These are phyloP conservation scores for Lordiphosa fenestrarum DNA, from an alignment of 2,888 invertebrate species.

Conservation along the genomic window DNA sequence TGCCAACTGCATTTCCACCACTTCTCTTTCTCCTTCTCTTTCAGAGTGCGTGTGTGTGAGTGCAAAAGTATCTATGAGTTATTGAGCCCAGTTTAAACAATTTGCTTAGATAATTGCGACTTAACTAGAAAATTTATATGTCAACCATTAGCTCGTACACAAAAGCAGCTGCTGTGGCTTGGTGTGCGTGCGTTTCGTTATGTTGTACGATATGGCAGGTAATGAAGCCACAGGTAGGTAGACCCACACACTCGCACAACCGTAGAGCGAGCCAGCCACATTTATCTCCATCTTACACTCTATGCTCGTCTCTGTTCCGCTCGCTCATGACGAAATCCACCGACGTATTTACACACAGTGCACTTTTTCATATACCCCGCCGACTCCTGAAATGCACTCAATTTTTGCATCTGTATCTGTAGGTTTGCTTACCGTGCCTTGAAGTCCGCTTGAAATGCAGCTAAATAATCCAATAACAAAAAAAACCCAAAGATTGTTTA, in stretches of 20 bases:
- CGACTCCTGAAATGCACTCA: too few species aligned
- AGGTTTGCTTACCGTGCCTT: constrained; percentile 7
- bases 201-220: constrained; percentile 48
- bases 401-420: background rate
- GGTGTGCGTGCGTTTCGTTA: constrained; percentile 28
- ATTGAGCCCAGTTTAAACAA: constrained; percentile 22
- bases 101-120: constrained; percentile 62
- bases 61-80: constrained; percentile 17
- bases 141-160: constrained; percentile 42
- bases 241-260: constrained; percentile 23
- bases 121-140: constrained; percentile 58
- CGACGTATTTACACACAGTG: too few species aligned
- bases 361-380: too few species aligned
- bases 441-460: constrained; percentile 33
- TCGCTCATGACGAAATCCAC: constrained; percentile 5
- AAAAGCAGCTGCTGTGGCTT: constrained; percentile 36
- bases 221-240: constrained; percentile 63
- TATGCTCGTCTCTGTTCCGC: constrained; percentile 19
- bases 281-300: constrained; percentile 26
- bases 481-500: constrained; percentile 34
- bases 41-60: constrained; percentile 11
- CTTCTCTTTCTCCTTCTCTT: constrained; percentile 16
- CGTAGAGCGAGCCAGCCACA: constrained; percentile 16
- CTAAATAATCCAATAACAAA: constrained; percentile 48
- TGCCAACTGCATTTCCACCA: constrained; percentile 26